A percentile compares a stretch with the other conserved stretches of the same genome.
Conservation (phyloP, 1,140 invertebrate species). For the Cherax quadricarinatus region DNA sequence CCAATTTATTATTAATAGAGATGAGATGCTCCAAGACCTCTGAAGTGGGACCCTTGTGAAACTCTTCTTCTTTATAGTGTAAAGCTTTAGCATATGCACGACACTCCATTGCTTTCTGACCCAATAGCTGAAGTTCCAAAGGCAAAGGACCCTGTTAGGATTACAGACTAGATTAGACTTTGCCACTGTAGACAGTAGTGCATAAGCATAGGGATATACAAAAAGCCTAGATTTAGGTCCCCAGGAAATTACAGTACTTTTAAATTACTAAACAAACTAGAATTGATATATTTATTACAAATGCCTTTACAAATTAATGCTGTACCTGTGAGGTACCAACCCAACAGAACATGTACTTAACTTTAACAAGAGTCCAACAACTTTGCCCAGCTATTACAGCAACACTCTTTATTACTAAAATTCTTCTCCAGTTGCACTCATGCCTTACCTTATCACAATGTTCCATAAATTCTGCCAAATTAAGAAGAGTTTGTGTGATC, state of each 20-base stretch:
- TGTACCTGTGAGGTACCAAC: no score
- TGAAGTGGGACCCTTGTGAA: constrained; percentile 84
- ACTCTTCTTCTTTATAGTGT: constrained; percentile 99
- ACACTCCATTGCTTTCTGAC: constrained; percentile 80
- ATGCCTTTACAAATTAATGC: no score
- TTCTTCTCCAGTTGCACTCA: neutral
- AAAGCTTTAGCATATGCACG: constrained; percentile 96
- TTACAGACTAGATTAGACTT: neutral
- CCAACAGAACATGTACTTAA: no score
- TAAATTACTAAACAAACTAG: no score
- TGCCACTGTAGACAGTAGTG: neutral
- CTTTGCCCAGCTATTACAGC: no score
- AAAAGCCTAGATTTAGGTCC: neutral
- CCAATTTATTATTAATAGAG: constrained; percentile 98
- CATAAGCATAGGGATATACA: neutral
- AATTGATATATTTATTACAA: no score
- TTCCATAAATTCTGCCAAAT: constrained; percentile 99
- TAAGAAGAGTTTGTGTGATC: constrained; percentile 97
- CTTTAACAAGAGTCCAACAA: no score
- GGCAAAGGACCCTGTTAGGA: constrained; percentile 88
- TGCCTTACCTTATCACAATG: constrained; percentile 91
- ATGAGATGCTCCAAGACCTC: constrained; percentile 95
- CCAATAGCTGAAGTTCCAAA: constrained; percentile 87
- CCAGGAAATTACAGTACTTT: neutral
- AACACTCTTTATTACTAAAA: no score